A percentile compares a stretch with the other conserved stretches of the same genome.
These are phyloP conservation scores for Podotricha telesiphe DNA, from an alignment of 2,888 invertebrate genomes.

Conservation along the genomic window DNA sequence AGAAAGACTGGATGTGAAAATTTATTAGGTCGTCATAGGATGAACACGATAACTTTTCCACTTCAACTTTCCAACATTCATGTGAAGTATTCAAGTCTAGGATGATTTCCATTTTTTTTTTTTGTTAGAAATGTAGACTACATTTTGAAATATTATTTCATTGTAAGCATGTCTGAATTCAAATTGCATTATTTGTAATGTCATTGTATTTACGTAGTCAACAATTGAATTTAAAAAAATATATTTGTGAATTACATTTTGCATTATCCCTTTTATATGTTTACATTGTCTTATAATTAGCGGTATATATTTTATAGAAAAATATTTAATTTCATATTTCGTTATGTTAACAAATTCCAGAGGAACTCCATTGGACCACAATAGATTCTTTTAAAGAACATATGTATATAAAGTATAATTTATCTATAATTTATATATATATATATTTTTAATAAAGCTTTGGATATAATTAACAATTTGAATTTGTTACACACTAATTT, in stretches of 20 bases:
- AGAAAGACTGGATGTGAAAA: background rate
- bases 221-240: no score
- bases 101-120: constrained; percentile 12
- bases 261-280: no score
- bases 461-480: background rate
- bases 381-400: no score
- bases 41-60: constrained; percentile 40
- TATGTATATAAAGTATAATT: no score
- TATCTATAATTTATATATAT: no score
- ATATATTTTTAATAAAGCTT: background rate
- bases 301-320: no score
- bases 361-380: no score
- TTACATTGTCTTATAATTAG: no score
- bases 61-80: constrained; percentile 34
- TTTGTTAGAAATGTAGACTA: background rate
- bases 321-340: no score
- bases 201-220: no score
- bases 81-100: constrained; percentile 28
- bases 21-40: constrained; percentile 11
- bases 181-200: background rate
- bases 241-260: no score
- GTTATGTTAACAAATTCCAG: no score
- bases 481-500: background rate
- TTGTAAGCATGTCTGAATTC: background rate
- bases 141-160: background rate